A percentile compares a stretch with the other conserved stretches of the same genome.
These are phyloP conservation scores for Siniperca obscura DNA, from an alignment of 2,797 vertebrate species.

Conservation along the genomic window DNA sequence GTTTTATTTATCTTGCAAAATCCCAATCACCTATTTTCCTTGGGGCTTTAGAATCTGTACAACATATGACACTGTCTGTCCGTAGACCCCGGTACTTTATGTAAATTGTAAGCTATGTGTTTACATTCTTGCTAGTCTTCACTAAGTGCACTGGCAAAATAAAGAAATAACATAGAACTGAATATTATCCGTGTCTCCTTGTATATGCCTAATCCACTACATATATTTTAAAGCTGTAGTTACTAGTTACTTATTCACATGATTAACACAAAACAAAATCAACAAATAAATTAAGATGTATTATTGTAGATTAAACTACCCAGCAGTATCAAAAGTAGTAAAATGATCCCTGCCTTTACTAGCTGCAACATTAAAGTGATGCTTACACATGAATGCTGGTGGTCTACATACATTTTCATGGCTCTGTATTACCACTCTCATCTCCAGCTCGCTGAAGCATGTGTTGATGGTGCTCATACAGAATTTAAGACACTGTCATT, in stretches of 20 bases:
- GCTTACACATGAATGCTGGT: background rate
- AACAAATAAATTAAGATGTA: background rate
- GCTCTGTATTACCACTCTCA: conserved; percentile 5
- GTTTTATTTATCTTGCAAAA: background rate
- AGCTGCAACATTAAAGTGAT: background rate
- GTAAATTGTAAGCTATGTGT: background rate
- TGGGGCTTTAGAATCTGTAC: no score
- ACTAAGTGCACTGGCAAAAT: background rate
- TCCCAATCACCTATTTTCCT: background rate
- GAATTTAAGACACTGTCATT: conserved; percentile 58
- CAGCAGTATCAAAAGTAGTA: background rate
- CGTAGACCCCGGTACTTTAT: background rate
- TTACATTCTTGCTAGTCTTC: background rate
- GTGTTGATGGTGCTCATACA: conserved; percentile 47
- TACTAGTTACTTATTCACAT: background rate
- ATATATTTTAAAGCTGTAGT: background rate
- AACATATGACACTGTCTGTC: background rate
- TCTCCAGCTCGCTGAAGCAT: conserved; percentile 31
- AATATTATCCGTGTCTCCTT: background rate
- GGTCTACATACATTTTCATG: conserved; percentile 38
- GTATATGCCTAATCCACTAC: background rate
- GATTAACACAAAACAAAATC: background rate
- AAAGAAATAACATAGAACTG: background rate
- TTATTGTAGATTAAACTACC: background rate
- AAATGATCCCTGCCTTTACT: background rate